phyloP scores from a whole-genome alignment of 2,113 vertebrate genomes.

The Rhinopomastus cyanomelas region DNA sequence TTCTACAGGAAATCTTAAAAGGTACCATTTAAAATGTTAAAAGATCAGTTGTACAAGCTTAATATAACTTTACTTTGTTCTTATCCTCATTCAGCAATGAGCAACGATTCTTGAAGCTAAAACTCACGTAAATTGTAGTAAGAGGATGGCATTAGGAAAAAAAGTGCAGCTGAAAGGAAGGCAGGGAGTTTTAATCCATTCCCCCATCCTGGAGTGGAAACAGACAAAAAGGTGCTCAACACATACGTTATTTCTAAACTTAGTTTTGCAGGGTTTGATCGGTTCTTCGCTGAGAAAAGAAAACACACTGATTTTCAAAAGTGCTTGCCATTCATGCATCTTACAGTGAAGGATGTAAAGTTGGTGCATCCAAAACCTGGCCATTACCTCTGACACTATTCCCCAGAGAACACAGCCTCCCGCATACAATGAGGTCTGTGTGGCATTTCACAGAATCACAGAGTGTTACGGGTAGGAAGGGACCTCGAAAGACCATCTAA shows the following conservation, averaged over 20 bases:
- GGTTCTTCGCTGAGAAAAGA: not conserved
- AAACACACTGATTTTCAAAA: not conserved
- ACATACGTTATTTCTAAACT: not conserved
- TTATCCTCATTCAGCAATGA: conserved; percentile 71
- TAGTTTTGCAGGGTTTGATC: not conserved
- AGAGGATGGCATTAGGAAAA: conserved; percentile 37
- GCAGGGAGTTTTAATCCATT: conserved; percentile 13
- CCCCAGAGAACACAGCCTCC: not conserved
- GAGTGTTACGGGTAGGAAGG: no score
- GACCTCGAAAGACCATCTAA: no score
- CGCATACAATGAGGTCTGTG: not conserved
- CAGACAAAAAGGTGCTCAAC: not conserved
- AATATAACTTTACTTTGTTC: conserved; percentile 68
- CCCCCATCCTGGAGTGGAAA: not conserved
- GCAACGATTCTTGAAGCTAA: conserved; percentile 65
- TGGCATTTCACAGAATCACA: no score
- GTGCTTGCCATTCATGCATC: not conserved
- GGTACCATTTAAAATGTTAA: conserved; percentile 74
- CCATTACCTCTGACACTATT: not conserved
- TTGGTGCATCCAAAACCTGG: not conserved
- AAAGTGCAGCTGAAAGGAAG: conserved; percentile 53
- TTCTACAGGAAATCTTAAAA: conserved; percentile 83
- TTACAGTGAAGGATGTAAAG: not conserved
- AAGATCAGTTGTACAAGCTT: conserved; percentile 74
- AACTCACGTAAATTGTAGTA: conserved; percentile 58